Evolutionary conservation across 1,140 invertebrate species (phyloP), one percentile per base, ranked within the genome.

Genomic region (Pogonomyrmex californicus): DNA sequence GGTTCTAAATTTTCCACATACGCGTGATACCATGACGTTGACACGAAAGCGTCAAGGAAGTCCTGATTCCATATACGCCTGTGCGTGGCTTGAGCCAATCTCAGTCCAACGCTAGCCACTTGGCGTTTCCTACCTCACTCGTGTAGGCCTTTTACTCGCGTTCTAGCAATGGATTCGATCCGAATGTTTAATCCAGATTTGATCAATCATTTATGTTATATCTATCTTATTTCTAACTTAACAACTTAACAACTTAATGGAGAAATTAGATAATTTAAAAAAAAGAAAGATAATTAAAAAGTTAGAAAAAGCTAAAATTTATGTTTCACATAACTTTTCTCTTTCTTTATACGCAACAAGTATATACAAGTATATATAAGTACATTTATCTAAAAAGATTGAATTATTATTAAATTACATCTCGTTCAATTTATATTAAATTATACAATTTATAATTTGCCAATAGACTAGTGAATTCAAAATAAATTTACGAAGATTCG

Each of bases 121-220:
- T 94, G 90, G 91, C 92, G 91, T 94, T 94, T 94, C 91, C 93
- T 93, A 75, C 88, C 51, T 90, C 60, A 90, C 87, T 90, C 87
- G 88, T 60, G 44, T 70, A 56, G 83, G 93, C 92, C 93, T 93
- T 94, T 94, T 94, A 91, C 92, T 93, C 90, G 90, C 91, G 89
- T 83, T 58, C 68, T 83, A 87, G 49, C 36, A 60, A 76, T 44
- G 41, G 51, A 76, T 4, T 78, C 83, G 71, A 85, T 44, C 62
- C 60, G 30, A 79, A 38, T 14, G 14, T 73, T 85, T 41, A 54
- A 10, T 7, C 12, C 4, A 23, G 30, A 47, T 83, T 51, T 7
- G 54, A 65, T 63, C 73, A 85, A 78, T 63, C 41, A 47, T 33
- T 44, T 41, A 44, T 30, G n/a, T 17, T 17, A 49, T n/a, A 49